These are phyloP conservation scores for Grallaria varia DNA, from an alignment of 2,113 vertebrate genomes.

Conservation along the genomic window DNA sequence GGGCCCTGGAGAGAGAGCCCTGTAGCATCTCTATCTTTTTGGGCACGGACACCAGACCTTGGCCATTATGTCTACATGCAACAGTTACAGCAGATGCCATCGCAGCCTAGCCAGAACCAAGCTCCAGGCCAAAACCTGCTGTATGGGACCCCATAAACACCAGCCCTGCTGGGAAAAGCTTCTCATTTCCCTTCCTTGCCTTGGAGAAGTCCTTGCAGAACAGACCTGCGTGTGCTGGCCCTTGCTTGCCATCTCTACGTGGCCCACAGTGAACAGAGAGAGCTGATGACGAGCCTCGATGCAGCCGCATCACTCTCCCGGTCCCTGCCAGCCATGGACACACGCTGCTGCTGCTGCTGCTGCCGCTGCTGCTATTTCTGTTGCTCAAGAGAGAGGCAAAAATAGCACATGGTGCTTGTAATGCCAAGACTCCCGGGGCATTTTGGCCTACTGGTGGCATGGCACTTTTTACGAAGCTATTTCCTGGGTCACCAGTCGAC, in stretches of 20 bases:
- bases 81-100: background rate
- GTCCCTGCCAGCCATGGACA: background rate
- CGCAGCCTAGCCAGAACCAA: background rate
- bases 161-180: background rate
- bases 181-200: background rate
- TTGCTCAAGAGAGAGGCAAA: conserved; percentile 35
- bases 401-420: conserved; percentile 17
- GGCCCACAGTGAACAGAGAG: background rate
- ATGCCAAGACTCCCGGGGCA: conserved; percentile 50
- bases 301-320: background rate
- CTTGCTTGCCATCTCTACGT: background rate
- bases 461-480: conserved; percentile 32
- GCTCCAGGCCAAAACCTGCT: background rate
- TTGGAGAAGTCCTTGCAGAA: background rate
- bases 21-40: background rate
- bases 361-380: conserved; percentile 54
- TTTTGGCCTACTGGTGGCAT: conserved; percentile 41
- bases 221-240: background rate
- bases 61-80: background rate
- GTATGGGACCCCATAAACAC: background rate
- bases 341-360: background rate
- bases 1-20: background rate
- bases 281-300: background rate
- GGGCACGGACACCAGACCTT: background rate
- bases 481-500: conserved; percentile 58